Percentiles rank a stretch among this genome's conserved stretches.
These are phyloP conservation scores for Phacellophora camtschatica DNA, from an alignment of 30 jellyfish, hydroid and myxozoan species.

Conservation along the genomic window DNA sequence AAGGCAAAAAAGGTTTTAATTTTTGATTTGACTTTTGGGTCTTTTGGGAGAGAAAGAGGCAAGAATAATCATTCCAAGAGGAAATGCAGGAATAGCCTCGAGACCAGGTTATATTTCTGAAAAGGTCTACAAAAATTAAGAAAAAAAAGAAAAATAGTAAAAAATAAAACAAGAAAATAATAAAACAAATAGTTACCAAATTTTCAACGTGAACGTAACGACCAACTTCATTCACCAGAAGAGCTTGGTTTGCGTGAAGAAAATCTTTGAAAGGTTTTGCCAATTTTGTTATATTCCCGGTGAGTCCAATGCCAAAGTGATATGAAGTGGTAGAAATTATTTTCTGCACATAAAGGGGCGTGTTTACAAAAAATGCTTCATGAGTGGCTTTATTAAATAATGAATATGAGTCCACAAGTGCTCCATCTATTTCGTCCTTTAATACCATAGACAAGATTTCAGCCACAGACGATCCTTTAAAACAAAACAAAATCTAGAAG, in stretches of 20 bases:
- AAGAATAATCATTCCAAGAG: no score
- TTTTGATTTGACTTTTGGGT: no score
- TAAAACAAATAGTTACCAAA: background rate
- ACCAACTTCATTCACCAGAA: background rate
- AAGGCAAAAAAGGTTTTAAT: no score
- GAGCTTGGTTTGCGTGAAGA: slow-evolving; percentile 2
- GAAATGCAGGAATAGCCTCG: no score
- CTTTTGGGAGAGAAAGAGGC: no score
- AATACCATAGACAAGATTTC: slow-evolving; percentile 26
- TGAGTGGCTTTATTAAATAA: background rate
- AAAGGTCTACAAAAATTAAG: no score
- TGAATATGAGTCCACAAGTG: slow-evolving; percentile 30
- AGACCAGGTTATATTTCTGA: no score
- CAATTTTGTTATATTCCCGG: slow-evolving; percentile 39
- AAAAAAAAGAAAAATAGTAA: no score
- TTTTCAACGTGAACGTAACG: slow-evolving; percentile 8
- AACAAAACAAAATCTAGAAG: background rate
- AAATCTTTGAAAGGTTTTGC: background rate
- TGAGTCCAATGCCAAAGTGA: slow-evolving; percentile 42
- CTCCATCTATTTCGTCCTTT: slow-evolving; percentile 21
- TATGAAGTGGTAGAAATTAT: background rate
- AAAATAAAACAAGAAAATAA: no score
- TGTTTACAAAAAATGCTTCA: background rate
- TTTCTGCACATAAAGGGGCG: slow-evolving; percentile 37
- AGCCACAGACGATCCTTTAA: background rate